Percentiles rank a stretch among this genome's conserved stretches.
phyloP scores from a whole-genome alignment of 1,140 invertebrate species.

The Ectropis grisescens region DNA sequence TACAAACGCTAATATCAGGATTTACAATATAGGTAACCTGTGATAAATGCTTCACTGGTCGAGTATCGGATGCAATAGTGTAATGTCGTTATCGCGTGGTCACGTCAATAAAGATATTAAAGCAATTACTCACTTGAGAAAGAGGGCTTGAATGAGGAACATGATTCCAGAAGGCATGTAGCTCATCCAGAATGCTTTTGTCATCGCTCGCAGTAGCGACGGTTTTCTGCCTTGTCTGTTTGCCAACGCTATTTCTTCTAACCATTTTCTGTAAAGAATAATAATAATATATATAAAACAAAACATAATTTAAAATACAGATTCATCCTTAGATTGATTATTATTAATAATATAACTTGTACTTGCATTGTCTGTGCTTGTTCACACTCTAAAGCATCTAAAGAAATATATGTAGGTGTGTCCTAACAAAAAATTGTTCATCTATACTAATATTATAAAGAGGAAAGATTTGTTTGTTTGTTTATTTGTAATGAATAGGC shows the following conservation, averaged over 20 bases:
- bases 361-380: no score
- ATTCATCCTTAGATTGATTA: neutral
- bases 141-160: slow-evolving; percentile 56
- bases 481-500: no score
- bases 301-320: slow-evolving; percentile 10
- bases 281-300: slow-evolving; percentile 16
- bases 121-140: slow-evolving; percentile 49
- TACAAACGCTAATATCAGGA: no score
- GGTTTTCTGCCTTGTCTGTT: slow-evolving; percentile 53
- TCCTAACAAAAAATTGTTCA: no score
- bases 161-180: slow-evolving; percentile 60
- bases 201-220: slow-evolving; percentile 57
- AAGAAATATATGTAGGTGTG: no score
- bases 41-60: no score
- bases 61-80: no score
- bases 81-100: neutral
- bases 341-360: neutral
- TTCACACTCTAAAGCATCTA: no score
- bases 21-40: no score
- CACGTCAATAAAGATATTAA: slow-evolving; percentile 1
- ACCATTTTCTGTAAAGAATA: slow-evolving; percentile 59
- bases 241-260: slow-evolving; percentile 57
- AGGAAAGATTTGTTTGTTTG: no score
- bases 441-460: no score
- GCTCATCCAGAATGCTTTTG: slow-evolving; percentile 60